These are phyloP conservation scores for Eurois occulta DNA, from an alignment of 2,888 invertebrate genomes.

Conservation along the genomic window DNA sequence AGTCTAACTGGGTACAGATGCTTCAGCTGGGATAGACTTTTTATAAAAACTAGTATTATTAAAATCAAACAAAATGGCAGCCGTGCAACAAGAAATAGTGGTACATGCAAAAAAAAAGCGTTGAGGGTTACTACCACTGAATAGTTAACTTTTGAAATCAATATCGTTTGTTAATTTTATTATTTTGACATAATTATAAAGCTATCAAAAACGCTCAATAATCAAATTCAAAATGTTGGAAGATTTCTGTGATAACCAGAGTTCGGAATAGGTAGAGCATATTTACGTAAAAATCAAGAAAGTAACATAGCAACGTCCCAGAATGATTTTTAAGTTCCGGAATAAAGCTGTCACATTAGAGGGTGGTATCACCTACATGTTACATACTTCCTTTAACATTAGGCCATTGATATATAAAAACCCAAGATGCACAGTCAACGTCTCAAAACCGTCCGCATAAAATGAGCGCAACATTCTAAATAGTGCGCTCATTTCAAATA, in stretches of 20 bases:
- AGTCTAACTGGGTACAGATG: not conserved
- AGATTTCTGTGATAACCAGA: not conserved
- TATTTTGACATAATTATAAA: not conserved
- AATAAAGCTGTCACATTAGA: not conserved
- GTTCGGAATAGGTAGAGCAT: not conserved
- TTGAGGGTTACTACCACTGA: not conserved
- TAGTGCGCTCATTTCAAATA: no score
- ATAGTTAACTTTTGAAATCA: not conserved
- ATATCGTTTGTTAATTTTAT: not conserved
- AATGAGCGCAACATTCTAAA: no score
- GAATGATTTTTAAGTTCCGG: not conserved
- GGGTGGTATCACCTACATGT: not conserved
- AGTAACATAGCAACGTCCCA: not conserved
- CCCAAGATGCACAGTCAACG: no score
- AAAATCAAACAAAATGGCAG: not conserved
- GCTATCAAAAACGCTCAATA: not conserved
- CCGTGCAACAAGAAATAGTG: not conserved
- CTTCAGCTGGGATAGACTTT: not conserved
- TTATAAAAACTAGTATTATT: not conserved
- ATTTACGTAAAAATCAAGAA: not conserved
- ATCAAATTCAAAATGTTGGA: not conserved
- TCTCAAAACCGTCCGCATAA: no score
- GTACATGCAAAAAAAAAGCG: not conserved
- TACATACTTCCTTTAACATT: not conserved
- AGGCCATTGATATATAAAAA: no score